phyloP scores from a whole-genome alignment of 2,888 invertebrate genomes.

The Drosophila setosimentum region DNA sequence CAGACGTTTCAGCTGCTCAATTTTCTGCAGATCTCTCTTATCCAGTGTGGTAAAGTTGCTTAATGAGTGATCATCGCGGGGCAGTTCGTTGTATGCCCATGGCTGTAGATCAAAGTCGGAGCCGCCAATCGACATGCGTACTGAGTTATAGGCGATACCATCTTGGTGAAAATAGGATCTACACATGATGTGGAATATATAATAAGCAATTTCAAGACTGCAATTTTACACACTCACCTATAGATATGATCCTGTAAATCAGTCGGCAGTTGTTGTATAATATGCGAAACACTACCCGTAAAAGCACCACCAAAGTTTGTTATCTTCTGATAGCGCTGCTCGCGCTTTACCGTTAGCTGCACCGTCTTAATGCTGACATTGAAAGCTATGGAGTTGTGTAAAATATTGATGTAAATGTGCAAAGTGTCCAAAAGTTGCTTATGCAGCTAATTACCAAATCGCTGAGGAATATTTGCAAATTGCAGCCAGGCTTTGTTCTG shows the following conservation, averaged over 20 bases:
- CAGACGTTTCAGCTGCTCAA: slow-evolving; percentile 79
- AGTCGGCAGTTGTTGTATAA: slow-evolving; percentile 71
- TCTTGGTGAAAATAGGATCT: slow-evolving; percentile 90
- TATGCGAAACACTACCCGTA: slow-evolving; percentile 88
- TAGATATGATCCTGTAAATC: slow-evolving; percentile 82
- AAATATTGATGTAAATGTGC: not conserved
- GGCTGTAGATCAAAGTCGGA: slow-evolving; percentile 93
- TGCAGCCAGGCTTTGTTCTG: slow-evolving; percentile 65
- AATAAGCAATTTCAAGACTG: not conserved
- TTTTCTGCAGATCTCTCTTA: slow-evolving; percentile 80
- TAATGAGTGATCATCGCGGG: slow-evolving; percentile 87
- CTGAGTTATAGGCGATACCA: slow-evolving; percentile 92
- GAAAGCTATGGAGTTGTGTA: slow-evolving; percentile 37
- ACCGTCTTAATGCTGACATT: slow-evolving; percentile 49
- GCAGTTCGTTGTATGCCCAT: slow-evolving; percentile 92
- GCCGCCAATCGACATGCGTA: slow-evolving; percentile 94
- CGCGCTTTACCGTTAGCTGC: slow-evolving; percentile 68
- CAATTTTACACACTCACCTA: slow-evolving; percentile 53
- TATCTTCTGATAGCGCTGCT: slow-evolving; percentile 88
- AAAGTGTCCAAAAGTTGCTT: not conserved
- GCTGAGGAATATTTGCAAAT: slow-evolving; percentile 52
- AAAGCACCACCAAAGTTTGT: slow-evolving; percentile 95
- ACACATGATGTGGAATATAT: not conserved
- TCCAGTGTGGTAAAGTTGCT: slow-evolving; percentile 87
- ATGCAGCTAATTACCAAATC: slow-evolving; percentile 43